A percentile compares a stretch with the other conserved stretches of the same genome.
Evolutionary conservation across 2,797 vertebrate species (phyloP).

Genomic region (Amblyopsis hoosieri): DNA sequence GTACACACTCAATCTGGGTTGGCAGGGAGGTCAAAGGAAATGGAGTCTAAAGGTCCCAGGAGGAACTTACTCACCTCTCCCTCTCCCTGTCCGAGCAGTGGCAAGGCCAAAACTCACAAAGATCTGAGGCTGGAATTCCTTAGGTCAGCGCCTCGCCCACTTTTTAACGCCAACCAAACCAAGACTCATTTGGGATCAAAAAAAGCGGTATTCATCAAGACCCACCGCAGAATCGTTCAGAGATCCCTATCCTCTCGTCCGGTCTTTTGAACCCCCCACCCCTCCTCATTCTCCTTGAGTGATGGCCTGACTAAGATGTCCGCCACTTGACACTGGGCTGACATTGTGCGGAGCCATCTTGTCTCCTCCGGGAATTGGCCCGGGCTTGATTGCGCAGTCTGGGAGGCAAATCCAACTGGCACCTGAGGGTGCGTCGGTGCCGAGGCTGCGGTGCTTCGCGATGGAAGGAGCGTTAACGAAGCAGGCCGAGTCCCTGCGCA

Average conservation of each 20-base stretch:
- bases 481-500: slow-evolving; percentile 62
- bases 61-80: slow-evolving; percentile 66
- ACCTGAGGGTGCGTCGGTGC: slow-evolving; percentile 64
- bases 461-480: slow-evolving; percentile 73
- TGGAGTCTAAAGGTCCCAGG: slow-evolving; percentile 71
- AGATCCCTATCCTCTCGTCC: slow-evolving; percentile 52
- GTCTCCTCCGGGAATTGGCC: slow-evolving; percentile 68
- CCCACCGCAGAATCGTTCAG: slow-evolving; percentile 38
- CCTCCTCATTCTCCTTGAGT: slow-evolving; percentile 54
- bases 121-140: slow-evolving; percentile 51
- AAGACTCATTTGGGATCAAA: slow-evolving; percentile 60
- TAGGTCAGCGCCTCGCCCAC: slow-evolving; percentile 37
- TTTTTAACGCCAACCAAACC: slow-evolving; percentile 42
- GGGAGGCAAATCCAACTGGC: slow-evolving; percentile 68
- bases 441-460: slow-evolving; percentile 51
- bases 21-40: slow-evolving; percentile 76
- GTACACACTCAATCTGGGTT: slow-evolving; percentile 76
- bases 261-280: slow-evolving; percentile 45
- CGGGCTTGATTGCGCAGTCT: slow-evolving; percentile 75
- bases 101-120: slow-evolving; percentile 49
- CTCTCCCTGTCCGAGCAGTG: slow-evolving; percentile 42
- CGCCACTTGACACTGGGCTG: slow-evolving; percentile 72
- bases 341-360: slow-evolving; percentile 70
- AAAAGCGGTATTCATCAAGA: slow-evolving; percentile 58
- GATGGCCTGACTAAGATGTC: slow-evolving; percentile 71